phyloP scores from a whole-genome alignment of 2,797 vertebrate genomes.

The Smutsia temminckii region DNA sequence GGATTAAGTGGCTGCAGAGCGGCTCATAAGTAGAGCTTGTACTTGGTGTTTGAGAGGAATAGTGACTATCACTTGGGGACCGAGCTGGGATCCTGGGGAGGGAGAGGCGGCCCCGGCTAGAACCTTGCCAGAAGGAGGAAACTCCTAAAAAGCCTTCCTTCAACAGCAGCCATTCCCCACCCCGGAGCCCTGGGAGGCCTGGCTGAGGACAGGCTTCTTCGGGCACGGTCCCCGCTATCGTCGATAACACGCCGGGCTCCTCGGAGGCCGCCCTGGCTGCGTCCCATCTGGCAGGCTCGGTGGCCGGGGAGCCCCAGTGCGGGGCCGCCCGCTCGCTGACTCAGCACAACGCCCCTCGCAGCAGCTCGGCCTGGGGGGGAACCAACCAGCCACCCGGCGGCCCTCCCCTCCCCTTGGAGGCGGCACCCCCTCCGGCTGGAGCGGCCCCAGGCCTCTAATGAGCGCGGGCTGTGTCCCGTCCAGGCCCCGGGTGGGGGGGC shows the following conservation, averaged over 20 bases:
- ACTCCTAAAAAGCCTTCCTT: constrained; percentile 19
- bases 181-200: constrained; percentile 66
- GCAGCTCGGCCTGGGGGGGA: constrained; percentile 76
- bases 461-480: constrained; percentile 74
- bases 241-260: constrained; percentile 56
- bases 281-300: constrained; percentile 64
- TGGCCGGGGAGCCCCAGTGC: constrained; percentile 66
- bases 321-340: constrained; percentile 64
- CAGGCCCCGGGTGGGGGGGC: not conserved
- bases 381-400: constrained; percentile 82
- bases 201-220: constrained; percentile 50
- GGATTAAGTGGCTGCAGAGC: not conserved
- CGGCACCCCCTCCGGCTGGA: constrained; percentile 76
- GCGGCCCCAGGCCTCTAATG: constrained; percentile 73
- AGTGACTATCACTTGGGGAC: not conserved
- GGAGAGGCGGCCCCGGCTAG: not conserved
- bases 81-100: not conserved
- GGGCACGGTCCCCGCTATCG: constrained; percentile 47
- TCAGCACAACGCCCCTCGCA: constrained; percentile 68
- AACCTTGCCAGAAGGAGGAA: constrained; percentile 25
- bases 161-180: not conserved
- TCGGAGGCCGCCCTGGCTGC: constrained; percentile 67
- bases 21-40: not conserved
- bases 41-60: not conserved
- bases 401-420: constrained; percentile 84